phyloP scores from a whole-genome alignment of 2,888 invertebrate species.

The Conomelus anceps region DNA sequence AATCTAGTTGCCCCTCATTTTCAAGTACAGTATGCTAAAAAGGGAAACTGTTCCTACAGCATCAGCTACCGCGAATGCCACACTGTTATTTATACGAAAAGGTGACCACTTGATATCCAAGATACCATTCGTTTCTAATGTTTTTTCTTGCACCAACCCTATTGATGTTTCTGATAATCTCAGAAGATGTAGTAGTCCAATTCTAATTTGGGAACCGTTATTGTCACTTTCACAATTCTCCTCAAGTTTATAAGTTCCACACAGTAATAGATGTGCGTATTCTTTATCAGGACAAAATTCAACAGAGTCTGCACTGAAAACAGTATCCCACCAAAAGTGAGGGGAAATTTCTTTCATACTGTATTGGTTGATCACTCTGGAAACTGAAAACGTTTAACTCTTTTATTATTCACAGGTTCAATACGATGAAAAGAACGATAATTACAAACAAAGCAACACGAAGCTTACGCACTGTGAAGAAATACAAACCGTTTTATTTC shows the following conservation, averaged over 20 bases:
- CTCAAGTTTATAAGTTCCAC: slow-evolving; percentile 78
- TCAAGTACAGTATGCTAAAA: slow-evolving; percentile 51
- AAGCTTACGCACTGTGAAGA: no score
- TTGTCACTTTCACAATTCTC: slow-evolving; percentile 39
- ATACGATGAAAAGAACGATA: no score
- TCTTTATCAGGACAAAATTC: slow-evolving; percentile 78
- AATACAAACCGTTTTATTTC: no score
- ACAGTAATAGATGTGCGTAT: slow-evolving; percentile 59
- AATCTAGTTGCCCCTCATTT: not conserved
- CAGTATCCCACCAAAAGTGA: slow-evolving; percentile 47
- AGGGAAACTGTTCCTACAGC: slow-evolving; percentile 61
- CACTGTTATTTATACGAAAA: slow-evolving; percentile 45
- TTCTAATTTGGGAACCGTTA: not conserved
- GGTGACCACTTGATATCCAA: slow-evolving; percentile 87
- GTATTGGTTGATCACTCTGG: no score
- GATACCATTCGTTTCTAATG: slow-evolving; percentile 58
- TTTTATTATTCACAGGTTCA: no score
- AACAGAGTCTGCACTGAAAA: slow-evolving; percentile 70
- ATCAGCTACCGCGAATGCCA: slow-evolving; percentile 65
- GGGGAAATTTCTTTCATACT: not conserved
- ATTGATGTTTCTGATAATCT: slow-evolving; percentile 16
- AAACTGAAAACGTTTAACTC: no score
- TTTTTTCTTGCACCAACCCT: slow-evolving; percentile 27
- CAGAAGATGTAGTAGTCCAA: slow-evolving; percentile 23
- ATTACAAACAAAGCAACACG: no score